Evolutionary conservation across 2,113 vertebrate genomes (phyloP).

Genomic region (Oncorhynchus nerka): DNA sequence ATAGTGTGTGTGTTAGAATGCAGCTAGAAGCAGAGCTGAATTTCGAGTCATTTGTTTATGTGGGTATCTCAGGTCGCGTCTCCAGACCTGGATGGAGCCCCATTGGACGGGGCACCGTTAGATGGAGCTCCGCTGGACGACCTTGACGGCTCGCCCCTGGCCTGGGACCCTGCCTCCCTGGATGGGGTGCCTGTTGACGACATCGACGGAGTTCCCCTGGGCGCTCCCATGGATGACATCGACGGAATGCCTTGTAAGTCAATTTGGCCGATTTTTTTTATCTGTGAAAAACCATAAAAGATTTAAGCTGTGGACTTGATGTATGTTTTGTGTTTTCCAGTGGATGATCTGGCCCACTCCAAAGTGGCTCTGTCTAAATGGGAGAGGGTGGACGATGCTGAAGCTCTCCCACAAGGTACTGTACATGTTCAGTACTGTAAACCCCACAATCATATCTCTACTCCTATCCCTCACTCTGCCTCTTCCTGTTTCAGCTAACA

Average conservation of each 20-base stretch:
- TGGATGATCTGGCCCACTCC: constrained; percentile 66
- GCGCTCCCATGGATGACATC: constrained; percentile 68
- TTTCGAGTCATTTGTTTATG: no score
- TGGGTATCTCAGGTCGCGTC: constrained; percentile 42
- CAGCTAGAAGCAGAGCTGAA: not conserved
- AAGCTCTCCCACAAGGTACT: constrained; percentile 63
- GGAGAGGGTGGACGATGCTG: constrained; percentile 69
- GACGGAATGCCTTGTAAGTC: constrained; percentile 78
- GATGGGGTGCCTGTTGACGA: constrained; percentile 77
- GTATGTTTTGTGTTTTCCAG: constrained; percentile 32
- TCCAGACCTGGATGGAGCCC: constrained; percentile 62
- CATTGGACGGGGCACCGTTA: constrained; percentile 33
- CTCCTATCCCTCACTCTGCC: not conserved
- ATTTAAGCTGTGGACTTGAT: not conserved
- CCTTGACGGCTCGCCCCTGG: constrained; percentile 75
- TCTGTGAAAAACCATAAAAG: not conserved
- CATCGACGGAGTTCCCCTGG: constrained; percentile 76
- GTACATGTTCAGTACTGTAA: constrained; percentile 1
- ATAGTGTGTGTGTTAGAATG: not conserved
- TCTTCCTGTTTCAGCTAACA: constrained; percentile 60
- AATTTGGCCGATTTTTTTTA: not conserved
- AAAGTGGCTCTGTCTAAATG: constrained; percentile 77
- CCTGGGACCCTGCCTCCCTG: constrained; percentile 71
- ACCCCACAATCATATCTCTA: not conserved
- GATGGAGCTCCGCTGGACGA: constrained; percentile 60